Evolutionary conservation across 2,797 vertebrate genomes (phyloP).

Genomic region (Megaceryle alcyon): DNA sequence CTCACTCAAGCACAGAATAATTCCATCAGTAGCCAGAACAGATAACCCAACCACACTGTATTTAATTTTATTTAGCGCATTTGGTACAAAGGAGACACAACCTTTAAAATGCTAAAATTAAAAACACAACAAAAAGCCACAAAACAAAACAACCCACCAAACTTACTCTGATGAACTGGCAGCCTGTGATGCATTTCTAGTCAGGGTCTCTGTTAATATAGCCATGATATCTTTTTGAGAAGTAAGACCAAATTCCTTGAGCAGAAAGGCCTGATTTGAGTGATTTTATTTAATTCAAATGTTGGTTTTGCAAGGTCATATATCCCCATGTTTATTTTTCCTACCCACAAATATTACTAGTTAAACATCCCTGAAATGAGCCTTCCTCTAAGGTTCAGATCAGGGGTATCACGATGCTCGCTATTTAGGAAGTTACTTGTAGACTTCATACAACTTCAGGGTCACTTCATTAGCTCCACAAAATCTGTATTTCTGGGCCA

Average conservation of each 20-base stretch:
- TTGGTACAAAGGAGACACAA: not conserved
- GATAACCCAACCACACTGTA: fast-evolving
- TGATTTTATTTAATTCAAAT: constrained; percentile 39
- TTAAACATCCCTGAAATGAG: not conserved
- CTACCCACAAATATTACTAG: not conserved
- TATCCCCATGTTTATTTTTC: constrained; percentile 7
- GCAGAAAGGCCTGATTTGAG: not conserved
- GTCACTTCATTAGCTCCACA: not conserved
- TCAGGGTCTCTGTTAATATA: not conserved
- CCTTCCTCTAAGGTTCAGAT: not conserved
- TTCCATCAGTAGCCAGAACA: not conserved
- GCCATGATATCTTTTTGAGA: not conserved
- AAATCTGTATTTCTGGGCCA: not conserved
- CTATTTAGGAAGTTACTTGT: not conserved
- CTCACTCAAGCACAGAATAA: not conserved
- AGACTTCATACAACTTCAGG: not conserved
- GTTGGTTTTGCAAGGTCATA: not conserved
- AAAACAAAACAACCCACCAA: not conserved
- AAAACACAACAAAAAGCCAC: not conserved
- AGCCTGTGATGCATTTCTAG: not conserved
- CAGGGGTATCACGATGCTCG: not conserved
- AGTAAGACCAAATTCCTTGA: not conserved
- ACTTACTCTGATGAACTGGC: constrained; percentile 11
- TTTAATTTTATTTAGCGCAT: not conserved
- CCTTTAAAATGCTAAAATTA: not conserved